These are phyloP conservation scores for Tursiops truncatus DNA, from an alignment of 2,113 vertebrate species.

Conservation along the genomic window DNA sequence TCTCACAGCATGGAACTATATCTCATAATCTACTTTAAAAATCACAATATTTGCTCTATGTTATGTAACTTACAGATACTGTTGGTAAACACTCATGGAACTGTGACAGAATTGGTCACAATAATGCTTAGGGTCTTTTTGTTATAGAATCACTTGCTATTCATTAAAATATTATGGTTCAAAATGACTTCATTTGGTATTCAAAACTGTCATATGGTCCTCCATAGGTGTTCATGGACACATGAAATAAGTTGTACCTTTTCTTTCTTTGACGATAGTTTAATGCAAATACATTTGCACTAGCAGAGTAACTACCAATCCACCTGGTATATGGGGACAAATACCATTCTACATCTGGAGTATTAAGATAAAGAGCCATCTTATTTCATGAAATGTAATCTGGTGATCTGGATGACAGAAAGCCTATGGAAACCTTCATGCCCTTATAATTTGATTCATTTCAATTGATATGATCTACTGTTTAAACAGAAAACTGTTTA, in stretches of 20 bases:
- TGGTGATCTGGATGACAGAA: neutral
- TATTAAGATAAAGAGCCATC: conserved; percentile 48
- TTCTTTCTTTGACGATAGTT: conserved; percentile 58
- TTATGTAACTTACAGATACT: neutral
- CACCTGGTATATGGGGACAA: conserved; percentile 10
- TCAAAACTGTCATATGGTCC: conserved; percentile 69
- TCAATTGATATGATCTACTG: neutral
- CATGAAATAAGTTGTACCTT: conserved; percentile 71
- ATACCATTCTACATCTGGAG: neutral
- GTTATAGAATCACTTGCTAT: conserved; percentile 59
- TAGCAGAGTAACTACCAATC: conserved; percentile 11
- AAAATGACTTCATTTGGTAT: conserved; percentile 72
- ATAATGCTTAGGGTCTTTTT: conserved; percentile 61
- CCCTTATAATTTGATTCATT: neutral
- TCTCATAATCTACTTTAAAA: conserved; percentile 43
- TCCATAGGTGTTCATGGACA: conserved; percentile 62
- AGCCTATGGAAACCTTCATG: neutral
- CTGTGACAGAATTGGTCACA: conserved; percentile 70
- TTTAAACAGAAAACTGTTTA: neutral
- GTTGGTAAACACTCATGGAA: conserved; percentile 14
- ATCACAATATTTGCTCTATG: neutral
- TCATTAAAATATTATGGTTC: conserved; percentile 64
- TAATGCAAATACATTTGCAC: conserved; percentile 64
- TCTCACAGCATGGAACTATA: neutral
- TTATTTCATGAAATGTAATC: neutral